These are phyloP conservation scores for Holacanthus passer DNA, from an alignment of 2,113 vertebrate genomes.

Conservation along the genomic window DNA sequence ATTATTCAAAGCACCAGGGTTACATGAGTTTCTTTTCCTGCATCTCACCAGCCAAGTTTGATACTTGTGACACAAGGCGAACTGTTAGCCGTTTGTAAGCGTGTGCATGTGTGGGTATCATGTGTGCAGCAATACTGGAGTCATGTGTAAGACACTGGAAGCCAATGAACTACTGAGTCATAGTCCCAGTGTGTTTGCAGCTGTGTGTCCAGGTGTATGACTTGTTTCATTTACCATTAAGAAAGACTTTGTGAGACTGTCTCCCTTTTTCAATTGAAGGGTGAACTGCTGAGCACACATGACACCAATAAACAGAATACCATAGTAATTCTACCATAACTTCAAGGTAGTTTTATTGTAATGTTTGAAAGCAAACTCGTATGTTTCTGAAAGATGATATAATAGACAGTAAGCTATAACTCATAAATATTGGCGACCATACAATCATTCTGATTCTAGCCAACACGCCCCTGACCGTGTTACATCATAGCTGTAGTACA, in stretches of 20 bases:
- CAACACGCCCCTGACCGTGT: neutral
- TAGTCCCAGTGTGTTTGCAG: neutral
- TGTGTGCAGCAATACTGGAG: neutral
- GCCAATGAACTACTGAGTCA: neutral
- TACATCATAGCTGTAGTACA: neutral
- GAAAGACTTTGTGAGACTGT: neutral
- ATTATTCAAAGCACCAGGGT: neutral
- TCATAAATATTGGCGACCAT: neutral
- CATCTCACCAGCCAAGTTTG: neutral
- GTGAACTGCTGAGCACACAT: neutral
- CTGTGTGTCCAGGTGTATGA: neutral
- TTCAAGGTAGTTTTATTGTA: neutral
- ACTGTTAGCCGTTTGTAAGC: neutral
- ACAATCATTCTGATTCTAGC: neutral
- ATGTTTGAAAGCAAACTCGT: neutral
- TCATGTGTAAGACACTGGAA: neutral
- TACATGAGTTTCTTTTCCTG: neutral
- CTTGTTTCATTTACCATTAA: neutral
- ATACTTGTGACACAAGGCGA: neutral
- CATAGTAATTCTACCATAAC: neutral
- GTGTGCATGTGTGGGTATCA: neutral
- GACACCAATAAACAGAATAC: neutral
- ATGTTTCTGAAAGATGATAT: neutral
- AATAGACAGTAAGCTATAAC: neutral
- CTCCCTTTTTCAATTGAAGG: neutral